Evolutionary conservation across 2,888 invertebrate species (phyloP).

Genomic region (Drosophila greeni): DNA sequence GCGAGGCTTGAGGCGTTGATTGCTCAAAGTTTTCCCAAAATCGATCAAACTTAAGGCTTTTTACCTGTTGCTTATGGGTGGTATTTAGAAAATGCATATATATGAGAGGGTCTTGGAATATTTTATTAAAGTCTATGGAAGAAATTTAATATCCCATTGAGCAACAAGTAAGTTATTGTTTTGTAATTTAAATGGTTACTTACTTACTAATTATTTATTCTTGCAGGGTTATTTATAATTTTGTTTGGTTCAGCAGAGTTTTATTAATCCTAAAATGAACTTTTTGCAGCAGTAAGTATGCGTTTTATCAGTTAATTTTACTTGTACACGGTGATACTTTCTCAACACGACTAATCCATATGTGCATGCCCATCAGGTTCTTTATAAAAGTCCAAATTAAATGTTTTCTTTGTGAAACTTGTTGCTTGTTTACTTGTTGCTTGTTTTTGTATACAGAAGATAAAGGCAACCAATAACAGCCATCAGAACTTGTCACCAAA

Average conservation of each 20-base stretch:
- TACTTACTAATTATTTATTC: background rate
- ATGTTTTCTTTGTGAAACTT: background rate
- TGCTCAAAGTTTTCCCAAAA: slow-evolving; percentile 59
- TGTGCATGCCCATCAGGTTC: background rate
- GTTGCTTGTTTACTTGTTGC: background rate
- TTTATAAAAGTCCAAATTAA: background rate
- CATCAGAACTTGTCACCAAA: background rate
- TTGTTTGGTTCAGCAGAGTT: too few relatives aligned
- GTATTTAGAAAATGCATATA: too few relatives aligned
- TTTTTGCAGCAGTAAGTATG: background rate
- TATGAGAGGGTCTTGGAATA: too few relatives aligned
- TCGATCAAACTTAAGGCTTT: slow-evolving; percentile 14
- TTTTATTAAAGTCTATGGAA: background rate
- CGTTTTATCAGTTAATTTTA: background rate
- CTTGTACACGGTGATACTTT: background rate
- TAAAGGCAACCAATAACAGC: background rate
- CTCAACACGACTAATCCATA: background rate
- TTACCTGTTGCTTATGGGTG: background rate
- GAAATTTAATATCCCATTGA: too few relatives aligned
- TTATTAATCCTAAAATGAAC: too few relatives aligned
- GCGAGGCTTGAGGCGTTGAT: slow-evolving; percentile 64
- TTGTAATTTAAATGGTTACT: too few relatives aligned
- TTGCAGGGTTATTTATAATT: background rate
- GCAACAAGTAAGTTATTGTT: background rate
- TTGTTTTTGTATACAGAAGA: background rate